Evolutionary conservation across 1,140 invertebrate species (phyloP).

Genomic region (Callitettix versicolor): DNA sequence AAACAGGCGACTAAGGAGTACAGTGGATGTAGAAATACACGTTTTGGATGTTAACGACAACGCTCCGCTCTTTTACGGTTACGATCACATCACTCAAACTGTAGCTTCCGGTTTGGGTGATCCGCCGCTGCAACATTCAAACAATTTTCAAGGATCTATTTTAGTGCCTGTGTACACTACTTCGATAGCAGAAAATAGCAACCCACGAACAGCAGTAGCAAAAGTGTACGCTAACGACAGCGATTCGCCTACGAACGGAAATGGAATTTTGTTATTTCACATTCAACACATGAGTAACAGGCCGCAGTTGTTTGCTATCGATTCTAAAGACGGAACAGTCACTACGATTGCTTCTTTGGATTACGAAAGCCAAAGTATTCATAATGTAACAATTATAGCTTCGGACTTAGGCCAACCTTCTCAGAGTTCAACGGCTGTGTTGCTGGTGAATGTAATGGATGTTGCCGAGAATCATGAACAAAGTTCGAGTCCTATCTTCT

Average conservation of each 20-base stretch:
- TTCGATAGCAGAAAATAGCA: constrained; percentile 53
- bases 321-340: constrained; percentile 68
- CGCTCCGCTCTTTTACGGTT: constrained; percentile 50
- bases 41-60: constrained; percentile 74
- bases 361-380: constrained; percentile 50
- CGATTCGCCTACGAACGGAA: constrained; percentile 69
- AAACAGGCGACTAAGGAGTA: constrained; percentile 48
- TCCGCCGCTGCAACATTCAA: background rate
- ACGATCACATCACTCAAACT: constrained; percentile 34
- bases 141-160: constrained; percentile 17
- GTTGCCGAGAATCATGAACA: constrained; percentile 39
- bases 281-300: constrained; percentile 47
- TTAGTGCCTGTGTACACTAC: constrained; percentile 56
- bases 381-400: constrained; percentile 69
- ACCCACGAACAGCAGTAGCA: constrained; percentile 54
- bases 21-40: constrained; percentile 66
- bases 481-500: constrained; percentile 42
- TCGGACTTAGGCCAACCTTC: constrained; percentile 74
- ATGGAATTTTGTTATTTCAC: constrained; percentile 65
- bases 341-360: constrained; percentile 62
- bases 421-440: constrained; percentile 61
- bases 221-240: constrained; percentile 72
- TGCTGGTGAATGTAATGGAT: constrained; percentile 54
- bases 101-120: constrained; percentile 1
- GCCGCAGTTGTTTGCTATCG: constrained; percentile 59